phyloP scores from a whole-genome alignment of 2,797 vertebrate species.

The Protonibea diacanthus region DNA sequence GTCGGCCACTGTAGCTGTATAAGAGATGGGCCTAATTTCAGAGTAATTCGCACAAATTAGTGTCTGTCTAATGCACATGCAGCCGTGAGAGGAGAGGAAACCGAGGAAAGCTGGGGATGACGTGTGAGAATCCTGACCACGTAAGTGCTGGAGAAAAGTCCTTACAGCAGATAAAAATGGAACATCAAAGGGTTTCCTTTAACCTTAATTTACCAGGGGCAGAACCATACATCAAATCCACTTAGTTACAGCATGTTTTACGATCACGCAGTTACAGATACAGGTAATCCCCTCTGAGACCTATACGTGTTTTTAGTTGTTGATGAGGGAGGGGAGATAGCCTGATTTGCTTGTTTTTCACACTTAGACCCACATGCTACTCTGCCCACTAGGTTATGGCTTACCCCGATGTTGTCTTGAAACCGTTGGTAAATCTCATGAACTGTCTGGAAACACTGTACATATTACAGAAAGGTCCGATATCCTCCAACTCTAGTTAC shows the following conservation, averaged over 20 bases:
- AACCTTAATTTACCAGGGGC: conserved; percentile 33
- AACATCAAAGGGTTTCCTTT: conserved; percentile 41
- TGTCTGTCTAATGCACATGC: conserved; percentile 70
- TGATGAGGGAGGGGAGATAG: not conserved
- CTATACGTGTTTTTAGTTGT: not conserved
- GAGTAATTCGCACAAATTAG: conserved; percentile 79
- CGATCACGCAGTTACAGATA: conserved; percentile 4
- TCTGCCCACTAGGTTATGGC: not conserved
- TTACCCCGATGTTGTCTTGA: not conserved
- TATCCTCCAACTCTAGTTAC: not conserved
- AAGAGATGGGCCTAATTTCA: conserved; percentile 78
- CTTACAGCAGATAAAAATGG: conserved; percentile 34
- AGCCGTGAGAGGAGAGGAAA: conserved; percentile 61
- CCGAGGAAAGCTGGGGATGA: conserved; percentile 58
- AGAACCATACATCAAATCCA: conserved; percentile 20
- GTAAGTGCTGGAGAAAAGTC: conserved; percentile 43
- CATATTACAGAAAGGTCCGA: not conserved
- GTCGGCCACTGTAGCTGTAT: conserved; percentile 68
- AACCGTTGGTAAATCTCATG: not conserved
- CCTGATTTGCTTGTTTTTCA: not conserved
- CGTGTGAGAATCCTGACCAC: conserved; percentile 42
- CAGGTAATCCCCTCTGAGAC: conserved; percentile 28
- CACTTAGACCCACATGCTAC: not conserved
- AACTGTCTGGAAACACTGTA: not conserved
- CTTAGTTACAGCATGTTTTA: conserved; percentile 31